Evolutionary conservation across 2,113 vertebrate genomes (phyloP).

Genomic region (Indicator indicator): DNA sequence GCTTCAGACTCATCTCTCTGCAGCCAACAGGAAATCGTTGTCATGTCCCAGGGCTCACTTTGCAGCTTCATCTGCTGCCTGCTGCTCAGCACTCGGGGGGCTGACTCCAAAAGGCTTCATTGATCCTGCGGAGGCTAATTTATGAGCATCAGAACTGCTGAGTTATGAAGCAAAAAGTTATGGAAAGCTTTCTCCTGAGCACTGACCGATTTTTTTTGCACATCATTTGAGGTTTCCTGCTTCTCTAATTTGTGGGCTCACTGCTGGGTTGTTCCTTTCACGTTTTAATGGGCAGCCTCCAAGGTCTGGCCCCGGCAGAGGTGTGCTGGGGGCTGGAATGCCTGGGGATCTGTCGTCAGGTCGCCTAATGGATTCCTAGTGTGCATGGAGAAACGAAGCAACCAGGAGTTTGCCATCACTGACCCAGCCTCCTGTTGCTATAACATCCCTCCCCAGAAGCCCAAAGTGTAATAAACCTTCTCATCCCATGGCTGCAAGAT

Average conservation of each 20-base stretch:
- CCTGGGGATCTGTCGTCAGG: constrained; percentile 58
- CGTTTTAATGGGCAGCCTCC: constrained; percentile 38
- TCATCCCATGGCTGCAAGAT: constrained; percentile 61
- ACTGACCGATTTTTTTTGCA: constrained; percentile 65
- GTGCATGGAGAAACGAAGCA: constrained; percentile 8
- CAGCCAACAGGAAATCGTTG: constrained; percentile 63
- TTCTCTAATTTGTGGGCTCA: constrained; percentile 58
- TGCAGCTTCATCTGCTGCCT: constrained; percentile 54
- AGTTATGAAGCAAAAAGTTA: constrained; percentile 54
- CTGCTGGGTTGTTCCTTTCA: constrained; percentile 45
- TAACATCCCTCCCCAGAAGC: constrained; percentile 17
- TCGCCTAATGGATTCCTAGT: constrained; percentile 62
- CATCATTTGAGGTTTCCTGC: constrained; percentile 76
- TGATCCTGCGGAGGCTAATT: constrained; percentile 58
- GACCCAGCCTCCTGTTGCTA: constrained; percentile 10
- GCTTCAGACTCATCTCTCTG: background rate
- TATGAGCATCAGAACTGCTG: constrained; percentile 57
- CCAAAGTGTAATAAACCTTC: constrained; percentile 45
- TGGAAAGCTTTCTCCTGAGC: constrained; percentile 48
- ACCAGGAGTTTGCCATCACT: constrained; percentile 10
- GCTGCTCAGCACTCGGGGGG: background rate
- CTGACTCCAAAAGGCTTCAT: constrained; percentile 9
- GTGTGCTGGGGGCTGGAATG: constrained; percentile 1
- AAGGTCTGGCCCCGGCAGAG: background rate
- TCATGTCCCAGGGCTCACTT: constrained; percentile 49